These are phyloP conservation scores for Cacatua alba DNA, from an alignment of 2,113 vertebrate genomes.

Conservation along the genomic window DNA sequence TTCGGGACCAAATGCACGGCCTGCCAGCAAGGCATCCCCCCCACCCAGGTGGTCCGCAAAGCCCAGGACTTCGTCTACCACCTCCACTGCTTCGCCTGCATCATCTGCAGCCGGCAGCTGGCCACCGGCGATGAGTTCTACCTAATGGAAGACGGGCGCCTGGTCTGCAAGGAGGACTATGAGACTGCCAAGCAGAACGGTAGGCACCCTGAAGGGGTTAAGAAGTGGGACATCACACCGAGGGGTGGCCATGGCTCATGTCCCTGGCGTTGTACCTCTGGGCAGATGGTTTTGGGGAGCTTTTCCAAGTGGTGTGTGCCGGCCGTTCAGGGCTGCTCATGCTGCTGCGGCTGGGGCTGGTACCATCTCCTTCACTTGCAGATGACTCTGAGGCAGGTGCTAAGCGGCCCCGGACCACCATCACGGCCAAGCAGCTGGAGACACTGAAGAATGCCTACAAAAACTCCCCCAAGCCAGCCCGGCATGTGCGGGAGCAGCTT, in stretches of 20 bases:
- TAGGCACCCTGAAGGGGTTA: conserved; percentile 15
- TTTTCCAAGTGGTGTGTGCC: fast-evolving
- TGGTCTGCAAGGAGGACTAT: conserved; percentile 99
- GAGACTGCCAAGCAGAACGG: conserved; percentile 98
- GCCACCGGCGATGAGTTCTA: conserved; percentile 98
- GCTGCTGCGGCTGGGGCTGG: not conserved
- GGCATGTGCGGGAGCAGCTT: conserved; percentile 95
- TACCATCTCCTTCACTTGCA: conserved; percentile 52
- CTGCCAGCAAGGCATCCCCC: conserved; percentile 98
- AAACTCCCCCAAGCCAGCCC: conserved; percentile 95
- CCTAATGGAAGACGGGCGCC: conserved; percentile 96
- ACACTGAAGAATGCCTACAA: conserved; percentile 98
- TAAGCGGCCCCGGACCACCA: conserved; percentile 95
- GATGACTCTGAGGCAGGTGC: conserved; percentile 96
- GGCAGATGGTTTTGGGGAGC: not conserved
- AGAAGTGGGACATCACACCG: fast-evolving
- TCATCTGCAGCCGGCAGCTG: conserved; percentile 97
- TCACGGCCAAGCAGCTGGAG: conserved; percentile 98
- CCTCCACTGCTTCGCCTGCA: conserved; percentile 96
- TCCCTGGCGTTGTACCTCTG: fast-evolving
- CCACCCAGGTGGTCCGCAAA: conserved; percentile 97
- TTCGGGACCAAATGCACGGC: conserved; percentile 99
- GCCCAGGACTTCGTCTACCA: conserved; percentile 99
- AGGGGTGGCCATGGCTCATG: fast-evolving
- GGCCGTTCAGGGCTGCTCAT: fast-evolving